Percentiles rank a stretch among this genome's conserved stretches.
Evolutionary conservation across 2,113 vertebrate genomes (phyloP).

Genomic region (Trinectes maculatus): DNA sequence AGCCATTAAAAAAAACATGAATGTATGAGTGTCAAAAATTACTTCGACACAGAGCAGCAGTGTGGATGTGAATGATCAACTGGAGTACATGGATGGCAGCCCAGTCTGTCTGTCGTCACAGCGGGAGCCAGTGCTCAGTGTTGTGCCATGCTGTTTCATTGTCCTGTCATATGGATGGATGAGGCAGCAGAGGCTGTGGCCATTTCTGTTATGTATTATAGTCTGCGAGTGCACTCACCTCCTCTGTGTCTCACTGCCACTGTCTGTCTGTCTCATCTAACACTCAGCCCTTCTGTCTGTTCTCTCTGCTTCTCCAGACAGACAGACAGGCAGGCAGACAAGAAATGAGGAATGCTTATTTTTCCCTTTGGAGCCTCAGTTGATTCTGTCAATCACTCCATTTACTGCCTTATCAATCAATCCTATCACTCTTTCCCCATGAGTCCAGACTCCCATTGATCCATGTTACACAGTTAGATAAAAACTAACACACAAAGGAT

Average conservation of each 20-base stretch:
- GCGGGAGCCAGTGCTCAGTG: constrained; percentile 45
- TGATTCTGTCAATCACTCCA: constrained; percentile 75
- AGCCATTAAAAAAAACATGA: too few relatives aligned
- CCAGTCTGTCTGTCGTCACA: constrained; percentile 51
- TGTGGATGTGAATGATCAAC: constrained; percentile 35
- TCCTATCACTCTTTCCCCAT: too few relatives aligned
- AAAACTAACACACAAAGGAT: neutral
- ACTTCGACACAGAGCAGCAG: neutral
- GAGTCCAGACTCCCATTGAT: constrained; percentile 53
- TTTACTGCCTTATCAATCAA: constrained; percentile 72
- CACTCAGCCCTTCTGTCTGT: too few relatives aligned
- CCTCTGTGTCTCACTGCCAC: constrained; percentile 16
- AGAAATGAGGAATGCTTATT: constrained; percentile 47
- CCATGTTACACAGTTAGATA: neutral
- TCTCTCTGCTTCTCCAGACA: neutral
- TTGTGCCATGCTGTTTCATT: constrained; percentile 58
- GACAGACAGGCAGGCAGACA: constrained; percentile 18
- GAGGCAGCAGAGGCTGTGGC: constrained; percentile 43
- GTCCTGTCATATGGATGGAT: constrained; percentile 68
- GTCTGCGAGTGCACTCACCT: constrained; percentile 37
- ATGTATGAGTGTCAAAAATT: too few relatives aligned
- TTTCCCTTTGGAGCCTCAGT: constrained; percentile 56
- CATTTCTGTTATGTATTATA: constrained; percentile 57
- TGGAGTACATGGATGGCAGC: constrained; percentile 17
- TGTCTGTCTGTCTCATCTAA: constrained; percentile 16